Evolutionary conservation across 2,888 invertebrate genomes (phyloP).

Genomic region (Melipona bicolor): DNA sequence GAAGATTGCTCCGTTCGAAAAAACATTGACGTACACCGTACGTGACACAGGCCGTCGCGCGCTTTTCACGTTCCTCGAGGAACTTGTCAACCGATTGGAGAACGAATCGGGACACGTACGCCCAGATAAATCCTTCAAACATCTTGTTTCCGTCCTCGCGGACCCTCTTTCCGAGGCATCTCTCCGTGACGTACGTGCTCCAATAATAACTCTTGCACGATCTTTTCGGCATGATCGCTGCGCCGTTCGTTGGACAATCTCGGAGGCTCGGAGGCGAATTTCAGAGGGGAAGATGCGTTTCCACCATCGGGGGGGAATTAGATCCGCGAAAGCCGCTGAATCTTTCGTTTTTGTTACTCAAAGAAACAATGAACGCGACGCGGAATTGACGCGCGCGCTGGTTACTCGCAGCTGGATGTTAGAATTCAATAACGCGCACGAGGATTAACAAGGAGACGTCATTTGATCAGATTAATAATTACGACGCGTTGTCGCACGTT

Average conservation of each 20-base stretch:
- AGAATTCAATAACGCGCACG: too few relatives aligned
- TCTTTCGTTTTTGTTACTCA: too few relatives aligned
- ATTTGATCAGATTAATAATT: too few relatives aligned
- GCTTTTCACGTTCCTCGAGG: conserved; percentile 34
- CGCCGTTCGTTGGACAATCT: neutral
- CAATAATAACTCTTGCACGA: conserved; percentile 4
- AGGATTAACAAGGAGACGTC: too few relatives aligned
- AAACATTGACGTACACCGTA: conserved; percentile 36
- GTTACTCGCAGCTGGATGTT: too few relatives aligned
- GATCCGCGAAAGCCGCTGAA: too few relatives aligned
- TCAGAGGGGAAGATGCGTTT: neutral
- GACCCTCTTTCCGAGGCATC: neutral
- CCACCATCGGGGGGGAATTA: too few relatives aligned
- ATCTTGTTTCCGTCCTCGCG: neutral
- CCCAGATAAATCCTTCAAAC: conserved; percentile 46
- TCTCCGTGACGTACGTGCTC: neutral
- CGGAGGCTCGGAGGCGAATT: neutral
- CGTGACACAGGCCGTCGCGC: conserved; percentile 35
- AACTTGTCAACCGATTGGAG: conserved; percentile 38
- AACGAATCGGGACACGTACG: conserved; percentile 47
- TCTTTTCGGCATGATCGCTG: conserved; percentile 23
- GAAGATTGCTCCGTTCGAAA: conserved; percentile 21
- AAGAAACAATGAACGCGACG: too few relatives aligned
- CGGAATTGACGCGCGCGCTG: too few relatives aligned
- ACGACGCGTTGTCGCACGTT: too few relatives aligned